These are phyloP conservation scores for Caenorhabditis uteleia DNA, from an alignment of 2,888 invertebrate genomes.

Conservation along the genomic window DNA sequence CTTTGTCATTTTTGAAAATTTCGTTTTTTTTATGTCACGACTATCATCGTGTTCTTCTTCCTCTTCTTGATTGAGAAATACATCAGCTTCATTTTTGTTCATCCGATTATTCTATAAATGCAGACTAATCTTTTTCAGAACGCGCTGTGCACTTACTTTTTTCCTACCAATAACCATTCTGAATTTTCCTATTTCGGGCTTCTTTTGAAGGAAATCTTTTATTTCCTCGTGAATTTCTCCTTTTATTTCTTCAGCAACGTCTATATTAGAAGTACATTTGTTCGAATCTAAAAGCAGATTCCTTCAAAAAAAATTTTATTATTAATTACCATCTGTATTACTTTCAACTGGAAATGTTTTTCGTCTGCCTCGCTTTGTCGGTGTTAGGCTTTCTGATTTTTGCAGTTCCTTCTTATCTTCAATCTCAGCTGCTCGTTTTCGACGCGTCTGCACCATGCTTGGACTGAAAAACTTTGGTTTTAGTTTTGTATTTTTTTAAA, in stretches of 20 bases:
- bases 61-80: not conserved
- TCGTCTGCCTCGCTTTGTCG: slow-evolving; percentile 1
- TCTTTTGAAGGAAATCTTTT: not conserved
- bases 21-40: not conserved
- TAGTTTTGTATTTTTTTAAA: too few relatives aligned
- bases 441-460: slow-evolving; percentile 26
- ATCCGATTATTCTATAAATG: too few relatives aligned
- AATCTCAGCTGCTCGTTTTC: slow-evolving; percentile 25
- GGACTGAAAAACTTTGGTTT: slow-evolving; percentile 12
- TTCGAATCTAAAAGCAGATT: too few relatives aligned
- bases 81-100: too few relatives aligned
- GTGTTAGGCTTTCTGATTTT: not conserved
- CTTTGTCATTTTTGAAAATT: not conserved
- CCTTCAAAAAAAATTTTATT: too few relatives aligned
- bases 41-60: not conserved
- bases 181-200: not conserved
- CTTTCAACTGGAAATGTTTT: slow-evolving; percentile 20
- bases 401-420: slow-evolving; percentile 17
- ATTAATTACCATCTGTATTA: slow-evolving; percentile 12
- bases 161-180: not conserved
- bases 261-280: too few relatives aligned
- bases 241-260: not conserved
- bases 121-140: too few relatives aligned
- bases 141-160: not conserved
- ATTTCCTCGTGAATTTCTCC: not conserved